A percentile compares a stretch with the other conserved stretches of the same genome.
phyloP scores from a whole-genome alignment of 2,113 vertebrate species.

The Etheostoma spectabile region DNA sequence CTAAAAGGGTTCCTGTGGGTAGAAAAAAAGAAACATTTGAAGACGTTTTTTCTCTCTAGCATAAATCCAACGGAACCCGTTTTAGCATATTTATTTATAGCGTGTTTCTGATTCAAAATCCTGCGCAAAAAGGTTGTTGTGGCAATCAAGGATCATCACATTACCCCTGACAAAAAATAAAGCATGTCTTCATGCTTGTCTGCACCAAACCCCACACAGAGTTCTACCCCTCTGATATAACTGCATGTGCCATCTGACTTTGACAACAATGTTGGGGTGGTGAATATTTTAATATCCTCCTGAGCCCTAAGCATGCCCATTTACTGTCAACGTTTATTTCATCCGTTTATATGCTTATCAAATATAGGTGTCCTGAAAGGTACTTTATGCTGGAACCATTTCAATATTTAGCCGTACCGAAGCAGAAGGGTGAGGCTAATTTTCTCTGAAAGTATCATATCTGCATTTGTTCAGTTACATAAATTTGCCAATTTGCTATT shows the following conservation, averaged over 20 bases:
- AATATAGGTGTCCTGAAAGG: slow-evolving; percentile 56
- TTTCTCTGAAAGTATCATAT: slow-evolving; percentile 1
- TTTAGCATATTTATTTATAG: slow-evolving; percentile 77
- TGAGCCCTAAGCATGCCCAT: slow-evolving; percentile 59
- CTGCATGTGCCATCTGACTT: slow-evolving; percentile 54
- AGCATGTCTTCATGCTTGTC: slow-evolving; percentile 70
- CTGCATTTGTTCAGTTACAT: neutral
- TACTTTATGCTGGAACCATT: slow-evolving; percentile 25
- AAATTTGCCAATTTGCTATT: neutral
- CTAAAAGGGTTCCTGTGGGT: slow-evolving; percentile 44
- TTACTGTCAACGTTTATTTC: slow-evolving; percentile 60
- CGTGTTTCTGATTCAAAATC: slow-evolving; percentile 66
- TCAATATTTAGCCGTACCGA: slow-evolving; percentile 1
- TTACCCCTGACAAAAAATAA: slow-evolving; percentile 64
- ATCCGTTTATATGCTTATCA: slow-evolving; percentile 50
- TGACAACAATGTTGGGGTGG: slow-evolving; percentile 55
- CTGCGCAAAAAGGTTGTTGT: slow-evolving; percentile 53
- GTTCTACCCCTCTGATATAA: slow-evolving; percentile 51
- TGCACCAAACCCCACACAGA: slow-evolving; percentile 58
- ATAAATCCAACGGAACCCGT: slow-evolving; percentile 52
- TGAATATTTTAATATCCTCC: slow-evolving; percentile 64
- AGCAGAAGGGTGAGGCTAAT: neutral
- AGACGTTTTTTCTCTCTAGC: slow-evolving; percentile 20
- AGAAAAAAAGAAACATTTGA: slow-evolving; percentile 53
- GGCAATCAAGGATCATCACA: slow-evolving; percentile 65